Base-by-base conservation (phyloP, 30 jellyfish, hydroid and myxozoan species). In the Rhopilema esculentum region DNA sequence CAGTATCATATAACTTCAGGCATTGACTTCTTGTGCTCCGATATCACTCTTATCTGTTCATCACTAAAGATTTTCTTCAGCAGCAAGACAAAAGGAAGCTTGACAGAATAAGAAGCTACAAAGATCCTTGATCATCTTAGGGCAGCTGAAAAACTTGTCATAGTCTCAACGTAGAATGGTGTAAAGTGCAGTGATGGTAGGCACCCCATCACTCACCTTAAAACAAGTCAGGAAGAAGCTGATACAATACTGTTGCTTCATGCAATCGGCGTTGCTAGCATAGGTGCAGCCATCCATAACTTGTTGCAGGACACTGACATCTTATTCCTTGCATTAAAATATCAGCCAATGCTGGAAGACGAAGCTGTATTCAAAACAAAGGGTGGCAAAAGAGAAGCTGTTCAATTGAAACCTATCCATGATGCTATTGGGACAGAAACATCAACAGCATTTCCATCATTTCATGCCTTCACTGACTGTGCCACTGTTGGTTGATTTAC, bases 401-500 rank as follows among this genome's bases (percentile, higher is more conserved):
- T 40, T 73, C 84, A 73, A 29, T 32, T 73, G 72, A 27, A 73
- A 27, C 72, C 20, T 50, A 76, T 76, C 75, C 75, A 76, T 76
- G 75, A 73, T 31, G 84, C 72, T 33, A 73, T 73, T 73, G 84
- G 84, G 26, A 33, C 70, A 29, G 84, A 73, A 73, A 73, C 48
- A 29, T 69, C 70, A 70, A 73, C 84, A 73, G 84, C 84, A 28
- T 73, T 40, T 8, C 84, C 84, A 27, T 73, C 84, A 73, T 73
- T 73, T 40, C 84, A 73, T 73, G 84, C 84, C 70, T 73, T 73
- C 71, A 73, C 70, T 29, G 72, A 70, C 25, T 73, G 84, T 73
- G 84, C n/a, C 84, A 73, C 84, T 29, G 84, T 73, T 29, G 87
- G 87, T 24, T 75, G 87, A n/a, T 76, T 76, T 73, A 70, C 84